A percentile compares a stretch with the other conserved stretches of the same genome.
phyloP scores from a whole-genome alignment of 2,888 invertebrate genomes.

The Sympetrum striolatum region DNA sequence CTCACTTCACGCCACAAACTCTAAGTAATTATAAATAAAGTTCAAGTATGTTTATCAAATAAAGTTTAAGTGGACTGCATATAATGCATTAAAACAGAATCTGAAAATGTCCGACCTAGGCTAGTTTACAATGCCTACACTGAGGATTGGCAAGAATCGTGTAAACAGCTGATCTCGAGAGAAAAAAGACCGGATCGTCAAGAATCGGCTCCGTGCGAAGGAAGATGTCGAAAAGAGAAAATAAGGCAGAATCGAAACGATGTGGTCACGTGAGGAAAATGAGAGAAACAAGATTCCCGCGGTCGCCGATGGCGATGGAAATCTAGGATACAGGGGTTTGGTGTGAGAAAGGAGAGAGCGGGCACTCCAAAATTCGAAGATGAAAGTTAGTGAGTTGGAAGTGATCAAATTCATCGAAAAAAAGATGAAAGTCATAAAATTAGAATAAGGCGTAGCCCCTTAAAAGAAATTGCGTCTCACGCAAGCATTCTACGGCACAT shows the following conservation, averaged over 20 bases:
- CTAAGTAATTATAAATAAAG: too few relatives aligned
- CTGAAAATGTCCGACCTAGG: too few relatives aligned
- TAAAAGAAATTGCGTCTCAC: too few relatives aligned
- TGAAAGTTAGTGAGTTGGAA: not conserved
- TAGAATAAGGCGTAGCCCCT: not conserved
- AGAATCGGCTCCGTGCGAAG: not conserved
- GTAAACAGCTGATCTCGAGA: too few relatives aligned
- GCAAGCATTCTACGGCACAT: too few relatives aligned
- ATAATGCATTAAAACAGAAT: too few relatives aligned
- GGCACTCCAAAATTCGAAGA: not conserved
- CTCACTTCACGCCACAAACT: too few relatives aligned
- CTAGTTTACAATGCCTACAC: too few relatives aligned
- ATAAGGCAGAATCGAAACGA: not conserved
- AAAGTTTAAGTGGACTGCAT: too few relatives aligned
- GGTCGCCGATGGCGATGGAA: not conserved
- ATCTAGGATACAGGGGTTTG: not conserved
- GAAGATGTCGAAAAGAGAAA: not conserved
- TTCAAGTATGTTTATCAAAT: too few relatives aligned
- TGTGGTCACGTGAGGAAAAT: not conserved
- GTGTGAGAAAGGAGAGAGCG: not conserved
- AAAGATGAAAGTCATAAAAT: not conserved
- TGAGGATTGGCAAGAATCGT: too few relatives aligned
- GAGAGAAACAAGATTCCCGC: not conserved
- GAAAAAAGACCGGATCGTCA: not conserved
- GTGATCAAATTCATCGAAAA: not conserved